Conservation (phyloP, 1,140 invertebrate species). For the Drosophila nigromelanica region DNA sequence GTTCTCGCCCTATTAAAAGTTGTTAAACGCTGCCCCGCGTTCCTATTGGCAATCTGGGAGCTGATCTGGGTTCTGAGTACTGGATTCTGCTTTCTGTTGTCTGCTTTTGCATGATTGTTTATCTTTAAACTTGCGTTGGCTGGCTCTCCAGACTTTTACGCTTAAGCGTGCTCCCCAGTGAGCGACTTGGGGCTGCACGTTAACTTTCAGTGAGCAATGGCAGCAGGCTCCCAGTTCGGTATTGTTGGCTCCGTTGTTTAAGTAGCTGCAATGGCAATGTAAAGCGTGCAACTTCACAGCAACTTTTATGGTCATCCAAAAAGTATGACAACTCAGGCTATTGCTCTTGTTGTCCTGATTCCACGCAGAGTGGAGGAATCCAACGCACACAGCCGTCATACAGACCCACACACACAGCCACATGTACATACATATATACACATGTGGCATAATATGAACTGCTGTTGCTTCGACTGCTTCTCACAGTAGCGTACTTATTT, state of each 20-base stretch:
- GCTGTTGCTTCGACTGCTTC: conserved; percentile 44
- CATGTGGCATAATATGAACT: conserved; percentile 65
- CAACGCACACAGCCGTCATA: conserved; percentile 20
- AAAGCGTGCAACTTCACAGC: conserved; percentile 75
- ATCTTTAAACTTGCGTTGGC: conserved; percentile 71
- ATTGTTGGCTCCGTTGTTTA: conserved; percentile 32
- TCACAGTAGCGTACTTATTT: conserved; percentile 71
- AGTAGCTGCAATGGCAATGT: conserved; percentile 52
- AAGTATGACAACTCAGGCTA: conserved; percentile 79
- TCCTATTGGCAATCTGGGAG: conserved; percentile 1
- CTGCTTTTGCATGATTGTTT: conserved; percentile 57
- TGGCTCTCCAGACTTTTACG: conserved; percentile 67
- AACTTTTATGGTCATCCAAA: conserved; percentile 82
- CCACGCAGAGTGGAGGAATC: conserved; percentile 18
- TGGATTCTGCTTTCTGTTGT: conserved; percentile 1
- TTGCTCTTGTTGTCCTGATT: conserved; percentile 60
- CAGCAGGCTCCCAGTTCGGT: conserved; percentile 19
- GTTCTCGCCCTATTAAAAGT: not conserved
- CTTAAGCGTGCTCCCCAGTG: conserved; percentile 56
- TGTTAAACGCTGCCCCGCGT: not conserved
- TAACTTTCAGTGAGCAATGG: conserved; percentile 50
- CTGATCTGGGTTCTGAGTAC: conserved; percentile 1
- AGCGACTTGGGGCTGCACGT: conserved; percentile 59
- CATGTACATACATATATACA: conserved; percentile 17
- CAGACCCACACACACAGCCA: not conserved